A percentile compares a stretch with the other conserved stretches of the same genome.
phyloP scores from a whole-genome alignment of 2,113 vertebrate species.

The Chloropsis hardwickii region DNA sequence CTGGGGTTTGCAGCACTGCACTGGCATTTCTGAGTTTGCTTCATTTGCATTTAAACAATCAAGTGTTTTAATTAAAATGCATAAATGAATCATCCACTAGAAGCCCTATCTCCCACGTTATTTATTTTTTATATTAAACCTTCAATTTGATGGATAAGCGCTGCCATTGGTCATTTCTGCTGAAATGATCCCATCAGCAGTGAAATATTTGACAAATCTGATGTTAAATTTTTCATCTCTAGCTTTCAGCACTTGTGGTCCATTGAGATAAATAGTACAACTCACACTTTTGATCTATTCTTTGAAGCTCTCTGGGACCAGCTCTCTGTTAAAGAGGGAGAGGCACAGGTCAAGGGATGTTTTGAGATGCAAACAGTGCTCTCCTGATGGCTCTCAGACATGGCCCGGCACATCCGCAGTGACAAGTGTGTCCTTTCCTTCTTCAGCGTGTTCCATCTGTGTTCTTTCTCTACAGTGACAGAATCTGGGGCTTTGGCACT shows the following conservation, averaged over 20 bases:
- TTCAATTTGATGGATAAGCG: slow-evolving; percentile 61
- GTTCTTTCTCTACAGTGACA: background rate
- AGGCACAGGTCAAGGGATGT: background rate
- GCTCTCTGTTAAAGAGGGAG: background rate
- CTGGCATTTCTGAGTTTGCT: background rate
- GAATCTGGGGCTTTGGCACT: background rate
- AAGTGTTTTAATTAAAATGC: slow-evolving; percentile 54
- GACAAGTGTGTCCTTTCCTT: background rate
- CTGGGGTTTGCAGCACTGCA: background rate
- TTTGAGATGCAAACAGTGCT: background rate
- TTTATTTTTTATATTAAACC: slow-evolving; percentile 63
- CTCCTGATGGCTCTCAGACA: background rate
- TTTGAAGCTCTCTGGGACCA: background rate
- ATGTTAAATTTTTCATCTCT: slow-evolving; percentile 58
- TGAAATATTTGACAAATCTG: slow-evolving; percentile 62
- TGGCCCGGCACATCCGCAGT: background rate
- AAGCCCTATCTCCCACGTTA: slow-evolving; percentile 3
- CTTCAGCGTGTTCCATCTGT: background rate
- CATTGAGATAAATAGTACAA: slow-evolving; percentile 21
- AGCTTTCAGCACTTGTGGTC: slow-evolving; percentile 39
- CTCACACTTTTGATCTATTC: slow-evolving; percentile 16
- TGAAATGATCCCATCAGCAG: slow-evolving; percentile 59
- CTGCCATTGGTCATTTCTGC: slow-evolving; percentile 56
- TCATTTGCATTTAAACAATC: slow-evolving; percentile 61
- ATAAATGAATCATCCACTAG: slow-evolving; percentile 21